Evolutionary conservation across 2,888 invertebrate genomes (phyloP).

Genomic region (Coenonympha arcania): DNA sequence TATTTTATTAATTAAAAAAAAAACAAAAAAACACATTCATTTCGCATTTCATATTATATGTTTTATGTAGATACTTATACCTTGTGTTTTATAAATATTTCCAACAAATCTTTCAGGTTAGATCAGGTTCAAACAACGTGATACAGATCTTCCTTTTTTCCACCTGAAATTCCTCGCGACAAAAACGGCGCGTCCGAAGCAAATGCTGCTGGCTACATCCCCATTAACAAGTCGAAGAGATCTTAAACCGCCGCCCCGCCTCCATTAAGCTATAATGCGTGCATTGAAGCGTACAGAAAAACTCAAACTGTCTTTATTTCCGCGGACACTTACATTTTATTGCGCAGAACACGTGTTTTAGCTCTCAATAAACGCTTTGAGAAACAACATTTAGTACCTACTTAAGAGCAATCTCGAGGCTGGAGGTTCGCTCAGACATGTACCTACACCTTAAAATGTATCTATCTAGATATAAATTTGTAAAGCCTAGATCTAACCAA

Average conservation of each 20-base stretch:
- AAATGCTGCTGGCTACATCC: constrained; percentile 8
- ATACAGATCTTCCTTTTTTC: neutral
- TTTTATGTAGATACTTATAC: no score
- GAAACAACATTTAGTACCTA: constrained; percentile 1
- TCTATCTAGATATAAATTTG: no score
- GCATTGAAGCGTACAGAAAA: constrained; percentile 21
- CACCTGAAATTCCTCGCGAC: constrained; percentile 7
- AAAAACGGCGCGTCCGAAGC: constrained; percentile 10
- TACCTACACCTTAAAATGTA: neutral
- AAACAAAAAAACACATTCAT: no score
- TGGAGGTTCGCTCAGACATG: neutral
- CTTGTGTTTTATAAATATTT: neutral
- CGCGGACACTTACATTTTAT: constrained; percentile 24
- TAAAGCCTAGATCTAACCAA: no score
- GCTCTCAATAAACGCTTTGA: constrained; percentile 12
- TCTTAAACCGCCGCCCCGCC: constrained; percentile 13
- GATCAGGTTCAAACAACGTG: neutral
- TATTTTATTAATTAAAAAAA: neutral
- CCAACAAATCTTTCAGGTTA: neutral
- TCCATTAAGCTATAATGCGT: constrained; percentile 21
- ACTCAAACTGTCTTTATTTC: constrained; percentile 27
- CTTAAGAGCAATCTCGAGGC: neutral
- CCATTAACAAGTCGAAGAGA: constrained; percentile 17
- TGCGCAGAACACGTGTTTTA: constrained; percentile 18
- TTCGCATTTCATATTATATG: no score